Conservation (phyloP, 2,113 vertebrate species). For the Mesoclemmys tuberculata region DNA sequence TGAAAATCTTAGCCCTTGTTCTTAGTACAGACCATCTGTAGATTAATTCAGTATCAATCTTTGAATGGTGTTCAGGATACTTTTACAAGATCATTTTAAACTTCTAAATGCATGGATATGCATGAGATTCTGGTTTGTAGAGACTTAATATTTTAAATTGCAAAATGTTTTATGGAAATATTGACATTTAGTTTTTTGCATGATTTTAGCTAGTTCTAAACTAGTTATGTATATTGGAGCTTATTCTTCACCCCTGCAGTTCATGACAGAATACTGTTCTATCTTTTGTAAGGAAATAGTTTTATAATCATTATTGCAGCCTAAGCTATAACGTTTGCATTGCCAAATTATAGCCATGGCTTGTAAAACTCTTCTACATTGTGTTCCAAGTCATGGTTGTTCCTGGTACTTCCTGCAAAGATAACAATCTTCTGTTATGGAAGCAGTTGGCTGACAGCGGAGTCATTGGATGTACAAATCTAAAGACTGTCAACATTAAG, state of each 20-base stretch:
- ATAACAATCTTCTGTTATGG: constrained; percentile 15
- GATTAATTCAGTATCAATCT: constrained; percentile 50
- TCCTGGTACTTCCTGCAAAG: constrained; percentile 9
- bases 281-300: background rate
- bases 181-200: background rate
- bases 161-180: constrained; percentile 23
- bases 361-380: constrained; percentile 12
- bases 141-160: constrained; percentile 37
- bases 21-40: constrained; percentile 42
- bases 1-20: constrained; percentile 54
- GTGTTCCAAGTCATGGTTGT: background rate
- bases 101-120: constrained; percentile 38
- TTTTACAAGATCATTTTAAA: constrained; percentile 59
- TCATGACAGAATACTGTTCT: background rate
- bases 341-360: background rate
- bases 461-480: constrained; percentile 6
- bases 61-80: constrained; percentile 15
- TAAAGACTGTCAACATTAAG: constrained; percentile 29
- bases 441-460: background rate
- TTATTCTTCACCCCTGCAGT: background rate
- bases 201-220: background rate
- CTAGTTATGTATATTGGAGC: background rate
- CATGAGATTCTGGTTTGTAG: constrained; percentile 8
- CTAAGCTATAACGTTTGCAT: background rate
- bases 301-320: background rate